Base-by-base conservation (phyloP, 2,888 invertebrate species). In the Syrphus vitripennis region DNA sequence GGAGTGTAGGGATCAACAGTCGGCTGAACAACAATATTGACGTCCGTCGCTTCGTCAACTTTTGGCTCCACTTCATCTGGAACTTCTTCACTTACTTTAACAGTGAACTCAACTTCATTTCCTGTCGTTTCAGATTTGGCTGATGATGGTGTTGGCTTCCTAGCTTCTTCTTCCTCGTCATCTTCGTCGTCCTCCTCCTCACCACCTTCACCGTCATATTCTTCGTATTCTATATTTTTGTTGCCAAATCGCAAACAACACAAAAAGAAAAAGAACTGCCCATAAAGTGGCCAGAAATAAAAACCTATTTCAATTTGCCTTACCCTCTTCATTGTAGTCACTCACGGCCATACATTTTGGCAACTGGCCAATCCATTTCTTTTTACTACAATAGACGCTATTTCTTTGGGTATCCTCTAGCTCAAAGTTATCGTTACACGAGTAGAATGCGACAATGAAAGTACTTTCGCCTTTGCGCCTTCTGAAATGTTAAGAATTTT, bases 391-490 rank as follows among this genome's bases (percentile, higher is more conserved):
- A 90, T 93, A 95, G 88, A 95, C 92, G 57, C 93, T 93, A 87
- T 93, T 92, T 31, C 92, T 90, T 59, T 92, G 92, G 2, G 91
- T 88, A 63, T 93, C 92, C 86, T 93, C 92, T 63, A 95, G 92
- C 55, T 91, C 92, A 89, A 92, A 94, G 31, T 93, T 94, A 34
- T 93, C 93, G 59, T 92, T 90, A 88, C 95, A 95, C 74, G 92
- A 91, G 88, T 94, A 95, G 88, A 94, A 91, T 9, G 94, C 95
- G 53, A 94, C 93, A 42, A 94, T 90, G 88, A 94, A 95, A 26
- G 93, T 90, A 89, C 93, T 94, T 83, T 92, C 90, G 21, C 90
- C 91, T 4, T 89, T 90, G 65, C 91, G 91, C 3, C 91, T 90
- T 69, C 90, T 90, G 34, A n/a, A 83, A 80, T 50, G 21, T 42